Conservation (phyloP, 2,113 vertebrate species). For the Arvicanthis niloticus region DNA sequence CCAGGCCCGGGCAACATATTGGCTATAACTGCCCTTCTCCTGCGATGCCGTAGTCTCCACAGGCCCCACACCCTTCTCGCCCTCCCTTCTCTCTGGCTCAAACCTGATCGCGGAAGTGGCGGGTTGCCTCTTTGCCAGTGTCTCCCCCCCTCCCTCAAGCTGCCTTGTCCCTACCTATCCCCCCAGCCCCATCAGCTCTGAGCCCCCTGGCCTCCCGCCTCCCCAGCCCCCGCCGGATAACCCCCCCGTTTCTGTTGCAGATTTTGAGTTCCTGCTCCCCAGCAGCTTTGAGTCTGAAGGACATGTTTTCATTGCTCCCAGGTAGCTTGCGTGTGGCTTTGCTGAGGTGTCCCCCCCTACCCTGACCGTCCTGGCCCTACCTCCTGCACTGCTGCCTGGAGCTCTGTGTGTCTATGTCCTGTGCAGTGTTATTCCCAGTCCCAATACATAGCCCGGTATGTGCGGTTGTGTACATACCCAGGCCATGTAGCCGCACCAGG, state of each 20-base stretch:
- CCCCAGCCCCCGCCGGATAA: slow-evolving; percentile 91
- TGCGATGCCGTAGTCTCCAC: slow-evolving; percentile 85
- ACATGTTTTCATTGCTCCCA: slow-evolving; percentile 99
- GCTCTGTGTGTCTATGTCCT: slow-evolving; percentile 84
- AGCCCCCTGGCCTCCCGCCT: slow-evolving; percentile 81
- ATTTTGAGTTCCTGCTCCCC: slow-evolving; percentile 99
- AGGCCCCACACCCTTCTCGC: slow-evolving; percentile 79
- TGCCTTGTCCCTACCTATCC: slow-evolving; percentile 60
- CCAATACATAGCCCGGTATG: slow-evolving; percentile 81
- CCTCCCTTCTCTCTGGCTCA: slow-evolving; percentile 72
- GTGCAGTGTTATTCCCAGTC: slow-evolving; percentile 73
- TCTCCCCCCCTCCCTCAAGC: slow-evolving; percentile 80
- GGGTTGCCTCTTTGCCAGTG: slow-evolving; percentile 81
- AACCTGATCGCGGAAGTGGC: slow-evolving; percentile 78
- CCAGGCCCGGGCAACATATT: slow-evolving; percentile 92
- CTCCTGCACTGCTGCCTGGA: slow-evolving; percentile 76
- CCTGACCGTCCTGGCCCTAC: slow-evolving; percentile 59
- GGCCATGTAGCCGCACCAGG: slow-evolving; percentile 76
- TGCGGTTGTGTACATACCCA: slow-evolving; percentile 74
- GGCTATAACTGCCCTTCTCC: slow-evolving; percentile 90
- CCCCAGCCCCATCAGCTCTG: slow-evolving; percentile 71
- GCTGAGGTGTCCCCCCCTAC: slow-evolving; percentile 86
- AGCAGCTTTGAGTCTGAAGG: slow-evolving; percentile 99
- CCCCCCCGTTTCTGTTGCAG: slow-evolving; percentile 99
- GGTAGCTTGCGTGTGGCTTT: slow-evolving; percentile 96